A percentile compares a stretch with the other conserved stretches of the same genome.
phyloP scores from a whole-genome alignment of 2,113 vertebrate species.

The Caretta caretta region DNA sequence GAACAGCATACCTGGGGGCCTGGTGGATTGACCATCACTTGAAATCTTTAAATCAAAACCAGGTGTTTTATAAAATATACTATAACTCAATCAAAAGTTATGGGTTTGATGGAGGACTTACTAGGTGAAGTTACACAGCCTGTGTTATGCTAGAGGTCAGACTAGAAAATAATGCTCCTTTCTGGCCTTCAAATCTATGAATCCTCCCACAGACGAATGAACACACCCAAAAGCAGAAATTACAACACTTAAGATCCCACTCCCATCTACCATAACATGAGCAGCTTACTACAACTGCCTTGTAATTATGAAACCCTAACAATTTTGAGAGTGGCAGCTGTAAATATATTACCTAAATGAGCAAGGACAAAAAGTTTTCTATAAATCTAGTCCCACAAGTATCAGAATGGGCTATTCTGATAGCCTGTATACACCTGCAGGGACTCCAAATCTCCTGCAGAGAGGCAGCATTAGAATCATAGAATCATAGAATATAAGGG shows the following conservation, averaged over 20 bases:
- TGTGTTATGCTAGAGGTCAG: background rate
- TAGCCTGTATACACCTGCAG: too few relatives aligned
- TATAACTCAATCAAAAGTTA: too few relatives aligned
- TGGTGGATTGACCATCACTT: background rate
- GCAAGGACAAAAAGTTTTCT: background rate
- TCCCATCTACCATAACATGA: background rate
- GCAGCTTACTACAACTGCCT: background rate
- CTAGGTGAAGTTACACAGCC: background rate
- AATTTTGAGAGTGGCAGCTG: background rate
- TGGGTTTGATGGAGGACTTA: too few relatives aligned
- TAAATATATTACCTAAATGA: background rate
- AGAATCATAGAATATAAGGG: too few relatives aligned
- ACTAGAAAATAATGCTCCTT: background rate
- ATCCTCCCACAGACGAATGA: too few relatives aligned
- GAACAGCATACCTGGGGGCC: background rate
- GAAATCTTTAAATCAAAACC: background rate
- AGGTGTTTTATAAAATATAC: background rate
- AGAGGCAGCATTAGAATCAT: background rate
- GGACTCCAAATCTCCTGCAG: background rate
- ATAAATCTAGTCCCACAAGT: background rate
- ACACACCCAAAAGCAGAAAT: background rate
- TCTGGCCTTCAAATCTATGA: background rate
- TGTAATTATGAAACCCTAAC: background rate
- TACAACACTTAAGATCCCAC: background rate
- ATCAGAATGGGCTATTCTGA: background rate